phyloP scores from a whole-genome alignment of 2,113 vertebrate genomes.

The Cyanocitta stelleri region DNA sequence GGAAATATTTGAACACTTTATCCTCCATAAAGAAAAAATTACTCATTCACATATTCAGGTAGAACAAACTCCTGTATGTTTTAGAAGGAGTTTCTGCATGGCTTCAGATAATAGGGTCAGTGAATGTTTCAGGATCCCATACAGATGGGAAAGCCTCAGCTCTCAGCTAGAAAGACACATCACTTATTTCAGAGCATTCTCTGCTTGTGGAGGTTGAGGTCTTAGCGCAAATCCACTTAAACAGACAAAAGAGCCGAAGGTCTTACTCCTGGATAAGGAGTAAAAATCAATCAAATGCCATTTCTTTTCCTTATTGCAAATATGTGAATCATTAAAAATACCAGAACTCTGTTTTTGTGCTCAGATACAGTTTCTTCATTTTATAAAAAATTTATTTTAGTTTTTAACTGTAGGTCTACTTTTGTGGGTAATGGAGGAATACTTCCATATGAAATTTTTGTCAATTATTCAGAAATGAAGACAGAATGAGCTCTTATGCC shows the following conservation, averaged over 20 bases:
- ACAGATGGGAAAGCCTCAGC: not conserved
- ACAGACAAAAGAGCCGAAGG: not conserved
- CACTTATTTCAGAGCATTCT: not conserved
- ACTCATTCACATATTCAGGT: not conserved
- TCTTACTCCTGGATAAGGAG: not conserved
- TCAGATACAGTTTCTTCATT: not conserved
- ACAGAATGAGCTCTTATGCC: not conserved
- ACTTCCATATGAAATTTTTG: not conserved
- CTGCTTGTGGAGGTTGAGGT: not conserved
- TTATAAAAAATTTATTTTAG: rapidly evolving
- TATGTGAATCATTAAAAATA: not conserved
- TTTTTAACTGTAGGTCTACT: not conserved
- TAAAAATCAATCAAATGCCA: not conserved
- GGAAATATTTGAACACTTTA: not conserved
- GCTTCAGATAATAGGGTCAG: not conserved
- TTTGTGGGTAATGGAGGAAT: not conserved
- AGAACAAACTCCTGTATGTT: not conserved
- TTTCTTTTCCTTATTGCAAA: not conserved
- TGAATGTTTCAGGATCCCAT: not conserved
- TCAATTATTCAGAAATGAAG: not conserved
- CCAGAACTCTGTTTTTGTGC: not conserved
- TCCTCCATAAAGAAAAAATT: not conserved
- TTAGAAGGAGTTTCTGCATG: not conserved
- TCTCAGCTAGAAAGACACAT: not conserved
- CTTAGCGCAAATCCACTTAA: not conserved